Evolutionary conservation across 2,888 invertebrate species (phyloP).

Genomic region (Pandemis heparana): DNA sequence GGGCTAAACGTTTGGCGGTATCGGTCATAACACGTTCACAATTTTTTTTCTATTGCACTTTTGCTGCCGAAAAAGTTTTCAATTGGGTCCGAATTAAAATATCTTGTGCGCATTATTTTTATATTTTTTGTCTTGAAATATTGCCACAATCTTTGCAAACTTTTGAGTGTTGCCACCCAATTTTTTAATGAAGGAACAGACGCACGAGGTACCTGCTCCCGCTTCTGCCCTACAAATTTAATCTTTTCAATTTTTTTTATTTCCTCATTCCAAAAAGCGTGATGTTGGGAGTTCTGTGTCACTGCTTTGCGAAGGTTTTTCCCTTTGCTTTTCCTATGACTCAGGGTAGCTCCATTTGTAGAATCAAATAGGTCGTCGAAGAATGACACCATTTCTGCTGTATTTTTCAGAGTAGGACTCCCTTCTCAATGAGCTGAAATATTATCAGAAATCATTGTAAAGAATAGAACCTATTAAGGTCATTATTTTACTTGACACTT

Average conservation of each 20-base stretch:
- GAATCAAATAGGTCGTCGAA: constrained; percentile 11
- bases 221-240: background rate
- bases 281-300: background rate
- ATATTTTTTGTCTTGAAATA: constrained; percentile 4
- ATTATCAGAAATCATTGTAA: background rate
- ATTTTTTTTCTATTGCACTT: no score
- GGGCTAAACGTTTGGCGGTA: no score
- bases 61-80: constrained; percentile 52
- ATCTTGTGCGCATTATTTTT: constrained; percentile 16
- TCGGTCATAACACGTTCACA: no score
- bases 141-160: constrained; percentile 19
- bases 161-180: constrained; percentile 11
- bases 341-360: no score
- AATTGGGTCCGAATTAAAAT: constrained; percentile 11
- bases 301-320: background rate
- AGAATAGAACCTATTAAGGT: no score
- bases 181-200: constrained; percentile 5
- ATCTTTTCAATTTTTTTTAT: background rate
- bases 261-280: constrained; percentile 1
- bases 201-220: background rate
- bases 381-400: background rate
- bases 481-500: no score
- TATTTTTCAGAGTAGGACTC: constrained; percentile 9
- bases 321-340: no score
- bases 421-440: constrained; percentile 3